Evolutionary conservation across 2,888 invertebrate genomes (phyloP), one percentile per base, ranked within the genome.

Genomic region (Biston stratarius): DNA sequence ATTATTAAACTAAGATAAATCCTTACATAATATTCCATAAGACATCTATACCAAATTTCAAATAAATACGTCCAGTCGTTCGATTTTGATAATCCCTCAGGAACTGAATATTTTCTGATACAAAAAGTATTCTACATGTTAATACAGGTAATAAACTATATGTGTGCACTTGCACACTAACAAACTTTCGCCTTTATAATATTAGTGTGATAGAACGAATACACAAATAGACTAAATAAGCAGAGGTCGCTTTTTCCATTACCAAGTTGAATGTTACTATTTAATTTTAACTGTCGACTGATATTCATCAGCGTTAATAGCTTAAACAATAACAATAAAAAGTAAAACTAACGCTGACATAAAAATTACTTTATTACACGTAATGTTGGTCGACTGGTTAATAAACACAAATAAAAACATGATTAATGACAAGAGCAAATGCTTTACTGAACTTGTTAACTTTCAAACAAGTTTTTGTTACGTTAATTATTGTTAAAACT

Each of bases 221-320:
- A 40, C 38, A 15, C 24, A 59, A 48, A 49, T 24, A 49, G 24
- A 24, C 9, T 15, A 12, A 33, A 34, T 36, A 59, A 59, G 40
- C 24, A n/a, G 49, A 59, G 47, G 61, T 61, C 61, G 51, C 14
- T 51, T 51, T n/a, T 14, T 57, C 33, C 44, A 66, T 61, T 63
- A 55, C 55, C 58, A 59, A 62, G 59, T 52, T 64, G 52, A 68
- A 68, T 64, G 53, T 42, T 55, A 49, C 64, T 60, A 65, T 62
- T 61, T 2, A 59, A 58, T 52, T 63, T 56, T 42, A 57, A 64
- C 44, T n/a, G 40, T 40, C 45, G 15, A 7, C 12, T 58, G 61
- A 65, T 52, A 65, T 49, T 40, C 61, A 69, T 59, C 62, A 64
- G 61, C 55, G 68, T 65, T 64, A 69, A 69, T 69, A 36, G 56